Conservation (phyloP, 2,797 vertebrate species). For the Acrossocheilus wenchowensis region DNA sequence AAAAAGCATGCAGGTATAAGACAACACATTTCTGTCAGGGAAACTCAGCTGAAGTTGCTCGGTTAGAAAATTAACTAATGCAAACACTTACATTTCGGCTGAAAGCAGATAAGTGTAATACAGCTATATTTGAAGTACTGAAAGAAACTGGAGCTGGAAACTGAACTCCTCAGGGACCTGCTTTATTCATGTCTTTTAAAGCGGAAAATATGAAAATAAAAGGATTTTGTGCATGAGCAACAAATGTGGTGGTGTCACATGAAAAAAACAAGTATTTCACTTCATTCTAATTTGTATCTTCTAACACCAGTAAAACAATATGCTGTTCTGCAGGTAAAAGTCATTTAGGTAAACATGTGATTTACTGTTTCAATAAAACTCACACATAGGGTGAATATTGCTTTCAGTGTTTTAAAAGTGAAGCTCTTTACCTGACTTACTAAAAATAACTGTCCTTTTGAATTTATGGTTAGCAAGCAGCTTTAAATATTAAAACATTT, state of each 20-base stretch:
- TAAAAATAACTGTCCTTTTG: background rate
- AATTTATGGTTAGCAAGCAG: background rate
- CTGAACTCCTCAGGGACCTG: background rate
- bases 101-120: background rate
- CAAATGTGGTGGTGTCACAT: background rate
- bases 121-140: background rate
- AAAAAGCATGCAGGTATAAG: background rate
- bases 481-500: slow-evolving; percentile 20
- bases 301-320: background rate
- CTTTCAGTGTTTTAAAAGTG: background rate
- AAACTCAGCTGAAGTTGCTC: background rate
- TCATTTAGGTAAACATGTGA: background rate
- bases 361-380: slow-evolving; percentile 19
- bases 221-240: background rate
- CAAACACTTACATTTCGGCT: background rate
- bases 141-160: background rate
- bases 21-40: background rate
- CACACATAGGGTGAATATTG: background rate
- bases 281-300: background rate
- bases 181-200: slow-evolving; percentile 11
- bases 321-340: background rate
- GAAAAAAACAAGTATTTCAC: slow-evolving; percentile 13
- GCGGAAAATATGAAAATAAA: slow-evolving; percentile 2
- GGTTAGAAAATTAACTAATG: background rate
- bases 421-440: slow-evolving; percentile 8